phyloP scores from a whole-genome alignment of 2,888 invertebrate genomes.

The Ophion ventricosus region DNA sequence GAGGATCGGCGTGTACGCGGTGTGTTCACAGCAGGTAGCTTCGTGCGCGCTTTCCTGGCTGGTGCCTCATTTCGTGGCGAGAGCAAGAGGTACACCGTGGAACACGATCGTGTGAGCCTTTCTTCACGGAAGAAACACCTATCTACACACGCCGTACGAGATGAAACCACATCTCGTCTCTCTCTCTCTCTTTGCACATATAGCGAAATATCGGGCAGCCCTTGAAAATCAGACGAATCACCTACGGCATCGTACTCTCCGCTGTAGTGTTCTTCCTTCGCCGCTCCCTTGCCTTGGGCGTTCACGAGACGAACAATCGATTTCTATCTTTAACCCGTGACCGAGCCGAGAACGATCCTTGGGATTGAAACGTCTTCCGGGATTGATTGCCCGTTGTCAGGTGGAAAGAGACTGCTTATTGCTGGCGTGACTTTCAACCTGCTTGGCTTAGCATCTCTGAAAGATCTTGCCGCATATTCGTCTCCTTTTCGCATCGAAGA shows the following conservation, averaged over 20 bases:
- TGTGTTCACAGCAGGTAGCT: conserved; percentile 66
- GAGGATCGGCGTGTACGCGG: conserved; percentile 46
- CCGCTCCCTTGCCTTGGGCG: conserved; percentile 11
- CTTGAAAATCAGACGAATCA: conserved; percentile 59
- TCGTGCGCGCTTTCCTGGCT: conserved; percentile 48
- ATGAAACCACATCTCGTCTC: not conserved
- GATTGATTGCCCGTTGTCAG: conserved; percentile 76
- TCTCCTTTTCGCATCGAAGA: conserved; percentile 30
- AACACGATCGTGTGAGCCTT: conserved; percentile 30
- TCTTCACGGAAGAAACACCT: conserved; percentile 20
- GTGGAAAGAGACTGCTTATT: conserved; percentile 73
- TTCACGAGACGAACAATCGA: conserved; percentile 75
- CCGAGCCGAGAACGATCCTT: conserved; percentile 71
- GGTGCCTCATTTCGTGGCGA: conserved; percentile 44
- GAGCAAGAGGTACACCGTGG: conserved; percentile 42
- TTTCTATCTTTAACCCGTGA: conserved; percentile 76
- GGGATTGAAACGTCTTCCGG: conserved; percentile 79
- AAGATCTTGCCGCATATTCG: conserved; percentile 12
- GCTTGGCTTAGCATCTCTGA: conserved; percentile 21
- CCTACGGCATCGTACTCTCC: not conserved
- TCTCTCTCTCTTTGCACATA: conserved; percentile 2
- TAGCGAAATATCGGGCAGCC: conserved; percentile 35
- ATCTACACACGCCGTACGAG: not conserved
- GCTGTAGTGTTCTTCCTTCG: conserved; percentile 6
- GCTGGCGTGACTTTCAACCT: conserved; percentile 48